Evolutionary conservation across 2,888 invertebrate species (phyloP), one percentile per base, ranked within the genome.

Genomic region (Biston betularia): DNA sequence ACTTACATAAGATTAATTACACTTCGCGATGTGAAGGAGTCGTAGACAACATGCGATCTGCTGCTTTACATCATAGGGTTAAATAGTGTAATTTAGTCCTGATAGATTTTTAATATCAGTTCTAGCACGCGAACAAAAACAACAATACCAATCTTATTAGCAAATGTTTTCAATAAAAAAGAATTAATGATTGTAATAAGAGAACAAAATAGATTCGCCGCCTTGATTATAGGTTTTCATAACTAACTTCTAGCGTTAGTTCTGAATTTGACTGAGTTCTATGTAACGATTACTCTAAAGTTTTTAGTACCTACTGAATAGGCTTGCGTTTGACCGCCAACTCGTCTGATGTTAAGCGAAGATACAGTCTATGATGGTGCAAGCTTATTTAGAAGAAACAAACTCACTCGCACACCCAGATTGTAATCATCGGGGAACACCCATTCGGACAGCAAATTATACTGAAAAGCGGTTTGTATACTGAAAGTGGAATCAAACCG

Each of bases 31-130:
- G 61, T 46, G 46, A 55, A 66, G 57, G 52, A 48, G 55, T 57
- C 55, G 48, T 55, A 65, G 48, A 50, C 57, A 65, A 56, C 72
- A 72, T 68, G 70, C 72, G 49, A 72, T 66, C 63, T 58, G 48
- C 38, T 57, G 48, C 42, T 53, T 59, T 57, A 44, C 48, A 46
- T 44, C 34, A 49, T 50, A 42, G 12, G 11, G 24, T 8, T 56
- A 46, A 34, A 14, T 58, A 38, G 24, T n/a, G 49, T 24, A 14
- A 46, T 48, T 35, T 33, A 38, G n/a, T 48, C 40, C 5, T 58
- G 48, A 49, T 49, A 11, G 6, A 40, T 49, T 58, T 49, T 49
- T 49, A 42, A 49, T 57, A 15, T 9, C 7, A 15, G 46, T 35
- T 46, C 24, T 46, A 48, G 38, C 48, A 44, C 33, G 42, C n/a